Evolutionary conservation across 2,113 vertebrate genomes (phyloP), one percentile per base, ranked within the genome.

Genomic region (Pituophis catenifer): DNA sequence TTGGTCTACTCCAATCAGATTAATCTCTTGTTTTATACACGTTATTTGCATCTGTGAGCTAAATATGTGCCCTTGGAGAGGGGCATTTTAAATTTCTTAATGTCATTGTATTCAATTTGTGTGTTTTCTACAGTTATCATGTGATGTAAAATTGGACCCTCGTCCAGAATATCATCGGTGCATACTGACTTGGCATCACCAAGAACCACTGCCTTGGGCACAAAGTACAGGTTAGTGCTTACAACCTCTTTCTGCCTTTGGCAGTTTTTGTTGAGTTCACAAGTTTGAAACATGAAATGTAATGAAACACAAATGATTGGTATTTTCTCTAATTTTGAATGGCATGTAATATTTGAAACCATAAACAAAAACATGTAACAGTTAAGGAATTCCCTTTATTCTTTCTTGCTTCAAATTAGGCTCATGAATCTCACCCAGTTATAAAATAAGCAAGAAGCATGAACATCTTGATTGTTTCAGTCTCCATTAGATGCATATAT

Each of bases 171-270:
- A 99, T 96, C 99, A 99, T 96, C 99, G 99, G 97, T 99, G 99
- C 98, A 99, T 99, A 98, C 97, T 99, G 97, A 99, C 99, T 96
- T 99, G 99, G 99, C 99, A 99, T 98, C 99, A 99, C 98, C 99
- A 99, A 98, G 99, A 99, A 97, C 99, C 99, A 96, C 98, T 99
- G 97, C 99, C 99, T 96, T 99, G 99, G 99, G 99, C 99, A 98
- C 99, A 99, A 98, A 99, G 99, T 98, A 99, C 99, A 99, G 99
- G 99, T 99, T 95, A 96, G 97, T 97, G 91, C 8, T 87, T 85
- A 85, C 44, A 91, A 29, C 12, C 50, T 4, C 38, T 53, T 89
- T 85, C 88, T 90, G 7, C 5, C 24, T 88, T 53, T 29, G 59
- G n/a, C 26, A 29, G 21, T 70, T 33, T 24, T 23, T 89, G 38